Percentiles rank a stretch among this genome's conserved stretches.
Conservation (phyloP, 1,140 invertebrate genomes). For the Neuroterus valhalla region DNA sequence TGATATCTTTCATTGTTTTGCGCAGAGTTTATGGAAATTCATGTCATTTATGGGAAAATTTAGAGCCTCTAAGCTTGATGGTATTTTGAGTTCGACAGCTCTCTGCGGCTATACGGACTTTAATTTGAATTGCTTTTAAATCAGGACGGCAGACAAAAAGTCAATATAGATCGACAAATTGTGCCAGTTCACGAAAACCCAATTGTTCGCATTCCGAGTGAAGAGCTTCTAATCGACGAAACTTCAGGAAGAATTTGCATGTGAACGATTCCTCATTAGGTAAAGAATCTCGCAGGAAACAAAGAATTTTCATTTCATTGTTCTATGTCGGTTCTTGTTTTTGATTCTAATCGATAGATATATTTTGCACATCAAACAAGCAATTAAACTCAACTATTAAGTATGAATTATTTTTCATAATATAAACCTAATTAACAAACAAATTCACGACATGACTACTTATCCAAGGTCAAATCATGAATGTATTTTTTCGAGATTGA, state of each 20-base stretch:
- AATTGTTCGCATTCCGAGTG: slow-evolving; percentile 47
- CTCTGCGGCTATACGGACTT: slow-evolving; percentile 2
- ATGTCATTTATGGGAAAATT: neutral
- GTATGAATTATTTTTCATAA: too few relatives aligned
- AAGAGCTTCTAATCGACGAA: slow-evolving; percentile 46
- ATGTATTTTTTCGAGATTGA: too few relatives aligned
- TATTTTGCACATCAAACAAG: too few relatives aligned
- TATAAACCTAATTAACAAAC: too few relatives aligned
- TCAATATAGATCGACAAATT: slow-evolving; percentile 56
- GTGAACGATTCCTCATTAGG: slow-evolving; percentile 45
- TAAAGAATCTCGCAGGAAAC: slow-evolving; percentile 41
- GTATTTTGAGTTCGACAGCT: neutral
- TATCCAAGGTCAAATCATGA: too few relatives aligned
- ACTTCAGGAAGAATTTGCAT: slow-evolving; percentile 46
- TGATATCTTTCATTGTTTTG: too few relatives aligned
- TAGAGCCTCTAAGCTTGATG: too few relatives aligned
- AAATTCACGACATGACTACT: too few relatives aligned
- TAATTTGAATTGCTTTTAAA: slow-evolving; percentile 47
- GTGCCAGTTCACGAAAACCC: slow-evolving; percentile 65
- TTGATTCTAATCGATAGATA: slow-evolving; percentile 48
- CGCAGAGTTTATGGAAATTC: slow-evolving; percentile 16
- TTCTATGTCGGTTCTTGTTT: slow-evolving; percentile 29
- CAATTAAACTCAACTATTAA: too few relatives aligned
- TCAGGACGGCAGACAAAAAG: slow-evolving; percentile 46
- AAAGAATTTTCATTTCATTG: slow-evolving; percentile 42